These are phyloP conservation scores for Melanotaenia maccullochi DNA, from an alignment of 2,797 vertebrate species.

Conservation along the genomic window DNA sequence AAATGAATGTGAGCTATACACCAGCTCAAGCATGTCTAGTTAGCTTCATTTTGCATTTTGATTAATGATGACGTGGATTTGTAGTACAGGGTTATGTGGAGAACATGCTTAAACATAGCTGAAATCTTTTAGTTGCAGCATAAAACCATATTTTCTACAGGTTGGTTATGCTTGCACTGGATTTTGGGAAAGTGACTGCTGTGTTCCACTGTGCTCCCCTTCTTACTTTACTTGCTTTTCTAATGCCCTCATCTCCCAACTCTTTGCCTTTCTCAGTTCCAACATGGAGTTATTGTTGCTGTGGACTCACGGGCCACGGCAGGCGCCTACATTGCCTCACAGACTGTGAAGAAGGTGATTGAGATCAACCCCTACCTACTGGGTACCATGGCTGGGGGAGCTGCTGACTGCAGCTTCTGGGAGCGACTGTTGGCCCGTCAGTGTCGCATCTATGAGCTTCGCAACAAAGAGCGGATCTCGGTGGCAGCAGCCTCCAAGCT, in stretches of 20 bases:
- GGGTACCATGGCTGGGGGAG: conserved; percentile 93
- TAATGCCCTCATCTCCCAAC: neutral
- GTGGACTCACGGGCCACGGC: conserved; percentile 93
- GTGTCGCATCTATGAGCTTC: conserved; percentile 92
- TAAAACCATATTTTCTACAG: too few relatives aligned
- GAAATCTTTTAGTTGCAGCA: too few relatives aligned
- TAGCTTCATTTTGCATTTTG: too few relatives aligned
- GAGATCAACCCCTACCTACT: conserved; percentile 94
- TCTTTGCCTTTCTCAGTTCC: conserved; percentile 77
- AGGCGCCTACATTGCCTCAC: conserved; percentile 90
- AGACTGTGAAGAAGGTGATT: conserved; percentile 94
- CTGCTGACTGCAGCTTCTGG: conserved; percentile 94
- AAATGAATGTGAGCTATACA: too few relatives aligned
- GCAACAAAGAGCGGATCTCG: conserved; percentile 93
- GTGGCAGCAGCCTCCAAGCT: conserved; percentile 93
- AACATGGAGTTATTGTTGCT: conserved; percentile 91
- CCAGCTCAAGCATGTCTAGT: too few relatives aligned
- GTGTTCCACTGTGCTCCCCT: neutral
- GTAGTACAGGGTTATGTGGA: too few relatives aligned
- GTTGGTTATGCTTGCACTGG: too few relatives aligned
- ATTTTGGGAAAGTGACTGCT: too few relatives aligned
- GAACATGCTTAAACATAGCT: too few relatives aligned
- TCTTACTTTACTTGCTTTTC: neutral
- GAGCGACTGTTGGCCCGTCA: conserved; percentile 91
- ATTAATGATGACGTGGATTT: too few relatives aligned